A percentile compares a stretch with the other conserved stretches of the same genome.
These are phyloP conservation scores for Chrysodeixis includens DNA, from an alignment of 2,888 invertebrate species.

Conservation along the genomic window DNA sequence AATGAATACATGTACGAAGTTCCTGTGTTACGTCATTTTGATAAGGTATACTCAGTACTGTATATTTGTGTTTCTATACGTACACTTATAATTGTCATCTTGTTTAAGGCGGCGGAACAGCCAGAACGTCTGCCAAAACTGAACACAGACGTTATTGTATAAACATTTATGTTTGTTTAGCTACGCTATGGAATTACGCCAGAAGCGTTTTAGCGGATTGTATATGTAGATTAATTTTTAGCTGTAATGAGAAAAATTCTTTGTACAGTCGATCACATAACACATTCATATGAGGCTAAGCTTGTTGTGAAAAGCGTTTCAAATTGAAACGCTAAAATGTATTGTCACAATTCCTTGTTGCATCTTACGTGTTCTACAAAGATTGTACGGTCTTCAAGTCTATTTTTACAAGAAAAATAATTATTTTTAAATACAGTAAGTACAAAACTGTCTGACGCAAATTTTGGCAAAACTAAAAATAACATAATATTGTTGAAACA, in stretches of 20 bases:
- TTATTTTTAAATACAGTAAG: too few relatives aligned
- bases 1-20: neutral
- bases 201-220: slow-evolving; percentile 48
- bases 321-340: neutral
- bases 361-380: neutral
- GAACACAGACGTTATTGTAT: slow-evolving; percentile 49
- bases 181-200: slow-evolving; percentile 50
- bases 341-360: neutral
- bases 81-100: slow-evolving; percentile 7
- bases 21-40: neutral
- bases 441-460: too few relatives aligned
- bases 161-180: slow-evolving; percentile 55
- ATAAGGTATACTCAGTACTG: neutral
- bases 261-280: slow-evolving; percentile 8
- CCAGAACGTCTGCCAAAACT: slow-evolving; percentile 46
- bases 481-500: too few relatives aligned
- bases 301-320: neutral
- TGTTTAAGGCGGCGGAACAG: slow-evolving; percentile 3
- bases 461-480: too few relatives aligned
- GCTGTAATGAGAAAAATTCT: slow-evolving; percentile 17
- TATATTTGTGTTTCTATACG: slow-evolving; percentile 3
- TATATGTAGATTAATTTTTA: slow-evolving; percentile 26
- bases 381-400: too few relatives aligned
- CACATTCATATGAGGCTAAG: neutral
- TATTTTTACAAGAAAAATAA: too few relatives aligned